Evolutionary conservation across 2,888 invertebrate genomes (phyloP), one percentile per base, ranked within the genome.

Genomic region (Sphaerophoria taeniata): DNA sequence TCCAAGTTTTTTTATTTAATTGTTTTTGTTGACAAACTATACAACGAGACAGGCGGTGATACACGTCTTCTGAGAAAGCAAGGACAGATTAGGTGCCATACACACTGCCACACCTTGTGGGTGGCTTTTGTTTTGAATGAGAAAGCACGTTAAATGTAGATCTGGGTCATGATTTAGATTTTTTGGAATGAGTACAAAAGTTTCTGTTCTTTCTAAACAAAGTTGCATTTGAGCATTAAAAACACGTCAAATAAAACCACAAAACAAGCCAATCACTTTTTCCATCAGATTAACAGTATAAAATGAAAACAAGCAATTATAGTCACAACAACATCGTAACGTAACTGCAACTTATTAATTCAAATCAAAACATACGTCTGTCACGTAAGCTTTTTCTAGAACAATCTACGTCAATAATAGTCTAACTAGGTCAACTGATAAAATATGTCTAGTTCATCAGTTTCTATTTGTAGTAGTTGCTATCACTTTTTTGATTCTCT

Each of bases 371-470:
- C 24, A 4, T 43, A 60, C 56, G 56, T 60, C 45, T 61, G 61
- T 61, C 61, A 61, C 33, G 61, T 61, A 45, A 61, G 45, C 31
- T 45, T 36, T 60, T 43, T 60, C 43, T 45, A 61, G 31, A 61
- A 61, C 14, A 45, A 61, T 45, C 39, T 61, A 31, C 61, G 61
- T 61, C 61, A 61, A n/a, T 45, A 14, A 56, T 63, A 47, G 39
- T 14, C 39, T 47, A 79, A 73, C 67, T 79, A 39, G 79, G 73
- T 47, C 79, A 79, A 24, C n/a, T 60, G 61, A 60, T 73, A 67
- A 45, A 53, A 16, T 60, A 36, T 45, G 63, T 65, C 65, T 74
- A 36, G 34, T 47, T 11, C 49, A 39, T 24, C 63, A 9, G 9
- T 63, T 63, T 45, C 12, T 33, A 45, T 33, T 31, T 33, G 16